phyloP scores from a whole-genome alignment of 2,888 invertebrate genomes.

The Hesperia comma region DNA sequence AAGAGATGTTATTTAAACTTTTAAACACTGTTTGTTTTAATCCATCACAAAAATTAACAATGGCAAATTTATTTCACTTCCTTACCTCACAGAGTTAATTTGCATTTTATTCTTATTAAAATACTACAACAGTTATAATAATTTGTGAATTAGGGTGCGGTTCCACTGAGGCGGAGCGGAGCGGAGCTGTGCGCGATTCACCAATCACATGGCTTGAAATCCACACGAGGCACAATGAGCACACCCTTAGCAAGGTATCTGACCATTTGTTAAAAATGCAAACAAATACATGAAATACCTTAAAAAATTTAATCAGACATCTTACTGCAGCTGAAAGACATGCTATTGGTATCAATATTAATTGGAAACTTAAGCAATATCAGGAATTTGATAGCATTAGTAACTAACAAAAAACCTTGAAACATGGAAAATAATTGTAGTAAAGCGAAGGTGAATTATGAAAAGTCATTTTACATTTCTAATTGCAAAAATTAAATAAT shows the following conservation, averaged over 20 bases:
- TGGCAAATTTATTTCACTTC: not conserved
- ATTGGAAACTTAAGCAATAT: not conserved
- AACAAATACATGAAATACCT: slow-evolving; percentile 18
- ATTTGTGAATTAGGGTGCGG: no score
- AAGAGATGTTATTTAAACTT: no score
- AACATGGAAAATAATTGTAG: not conserved
- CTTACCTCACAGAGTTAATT: not conserved
- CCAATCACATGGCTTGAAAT: no score
- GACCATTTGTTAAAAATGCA: slow-evolving; percentile 2
- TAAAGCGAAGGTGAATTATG: not conserved
- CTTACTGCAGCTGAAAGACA: slow-evolving; percentile 14
- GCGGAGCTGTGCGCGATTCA: no score
- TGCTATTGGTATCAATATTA: not conserved
- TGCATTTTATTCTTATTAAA: not conserved
- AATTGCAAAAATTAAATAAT: no score
- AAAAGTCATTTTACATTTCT: no score
- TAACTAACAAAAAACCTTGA: not conserved
- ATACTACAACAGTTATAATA: slow-evolving; percentile 36
- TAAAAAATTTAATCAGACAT: slow-evolving; percentile 23
- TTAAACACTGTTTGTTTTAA: no score
- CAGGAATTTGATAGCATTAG: not conserved
- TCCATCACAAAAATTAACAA: no score
- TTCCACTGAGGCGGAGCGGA: no score
- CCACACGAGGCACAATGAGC: no score
- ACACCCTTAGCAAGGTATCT: no score